Percentiles rank a stretch among this genome's conserved stretches.
Evolutionary conservation across 2,888 invertebrate species (phyloP).

Genomic region (Dryomyza anilis): DNA sequence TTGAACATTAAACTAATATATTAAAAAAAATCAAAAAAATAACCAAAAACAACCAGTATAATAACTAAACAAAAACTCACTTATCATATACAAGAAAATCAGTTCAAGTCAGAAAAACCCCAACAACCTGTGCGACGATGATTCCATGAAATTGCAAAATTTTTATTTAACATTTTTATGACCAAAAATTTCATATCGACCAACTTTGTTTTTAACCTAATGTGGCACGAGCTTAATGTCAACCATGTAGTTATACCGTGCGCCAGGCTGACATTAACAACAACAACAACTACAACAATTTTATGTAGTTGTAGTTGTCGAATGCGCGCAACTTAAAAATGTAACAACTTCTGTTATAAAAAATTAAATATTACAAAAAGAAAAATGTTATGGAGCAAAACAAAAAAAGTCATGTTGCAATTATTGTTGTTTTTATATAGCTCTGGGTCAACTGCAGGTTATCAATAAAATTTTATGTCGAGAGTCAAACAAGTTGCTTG

Average conservation of each 20-base stretch:
- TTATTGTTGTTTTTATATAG: neutral
- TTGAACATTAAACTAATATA: no score
- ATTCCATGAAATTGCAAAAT: slow-evolving; percentile 15
- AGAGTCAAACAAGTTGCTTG: no score
- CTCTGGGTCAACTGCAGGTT: slow-evolving; percentile 9
- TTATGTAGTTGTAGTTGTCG: neutral
- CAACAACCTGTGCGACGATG: slow-evolving; percentile 1
- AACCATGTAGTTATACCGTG: neutral
- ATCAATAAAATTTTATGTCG: no score
- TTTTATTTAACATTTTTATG: no score
- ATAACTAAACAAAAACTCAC: no score
- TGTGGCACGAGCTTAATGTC: slow-evolving; percentile 20
- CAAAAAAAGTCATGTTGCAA: slow-evolving; percentile 5
- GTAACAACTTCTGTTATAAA: no score
- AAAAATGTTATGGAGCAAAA: neutral
- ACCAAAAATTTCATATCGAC: neutral
- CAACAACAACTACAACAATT: neutral
- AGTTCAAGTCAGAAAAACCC: neutral
- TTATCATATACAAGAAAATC: neutral
- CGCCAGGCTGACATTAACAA: slow-evolving; percentile 12
- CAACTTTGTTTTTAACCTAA: neutral
- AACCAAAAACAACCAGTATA: no score
- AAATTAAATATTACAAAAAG: neutral
- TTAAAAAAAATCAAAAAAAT: neutral
- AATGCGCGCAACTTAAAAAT: neutral